Conservation (phyloP, 2,797 vertebrate genomes). For the Cynodonichthys magdalenae region DNA sequence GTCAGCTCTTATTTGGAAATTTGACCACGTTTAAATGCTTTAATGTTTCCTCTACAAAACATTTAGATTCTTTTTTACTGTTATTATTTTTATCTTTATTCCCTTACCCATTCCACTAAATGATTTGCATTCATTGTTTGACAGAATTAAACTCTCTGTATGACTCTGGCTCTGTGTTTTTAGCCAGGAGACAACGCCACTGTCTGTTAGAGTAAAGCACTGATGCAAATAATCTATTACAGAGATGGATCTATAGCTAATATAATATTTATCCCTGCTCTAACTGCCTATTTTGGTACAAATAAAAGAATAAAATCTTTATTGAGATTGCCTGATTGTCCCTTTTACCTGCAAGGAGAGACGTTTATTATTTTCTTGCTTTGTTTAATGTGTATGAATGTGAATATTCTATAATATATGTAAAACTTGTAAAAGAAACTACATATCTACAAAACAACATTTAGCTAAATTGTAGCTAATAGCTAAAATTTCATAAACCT, state of each 20-base stretch:
- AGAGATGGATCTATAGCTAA: conserved; percentile 89
- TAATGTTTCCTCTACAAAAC: conserved; percentile 43
- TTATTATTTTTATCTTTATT: conserved; percentile 6
- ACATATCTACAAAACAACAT: too few relatives aligned
- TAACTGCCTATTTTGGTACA: conserved; percentile 99
- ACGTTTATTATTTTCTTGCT: conserved; percentile 85
- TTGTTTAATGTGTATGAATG: conserved; percentile 81
- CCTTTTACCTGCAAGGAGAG: conserved; percentile 82
- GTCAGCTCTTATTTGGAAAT: conserved; percentile 27
- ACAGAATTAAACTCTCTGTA: conserved; percentile 51
- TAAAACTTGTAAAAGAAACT: conserved; percentile 48
- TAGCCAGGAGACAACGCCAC: conserved; percentile 72
- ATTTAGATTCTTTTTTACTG: conserved; percentile 11
- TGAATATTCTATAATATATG: conserved; percentile 74
- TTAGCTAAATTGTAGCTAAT: too few relatives aligned
- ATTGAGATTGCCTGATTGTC: conserved; percentile 92
- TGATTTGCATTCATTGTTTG: conserved; percentile 36
- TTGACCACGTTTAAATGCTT: conserved; percentile 46
- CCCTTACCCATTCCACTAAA: conserved; percentile 23
- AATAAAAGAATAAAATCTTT: conserved; percentile 88
- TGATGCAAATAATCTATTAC: conserved; percentile 85
- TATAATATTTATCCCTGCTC: conserved; percentile 96
- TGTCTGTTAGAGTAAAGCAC: conserved; percentile 79
- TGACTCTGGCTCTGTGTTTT: conserved; percentile 60
- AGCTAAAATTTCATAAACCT: too few relatives aligned